Evolutionary conservation across 92 coral and sea anemone genomes (phyloP), one percentile per base, ranked within the genome.

Genomic region (Epizoanthus scotinus): DNA sequence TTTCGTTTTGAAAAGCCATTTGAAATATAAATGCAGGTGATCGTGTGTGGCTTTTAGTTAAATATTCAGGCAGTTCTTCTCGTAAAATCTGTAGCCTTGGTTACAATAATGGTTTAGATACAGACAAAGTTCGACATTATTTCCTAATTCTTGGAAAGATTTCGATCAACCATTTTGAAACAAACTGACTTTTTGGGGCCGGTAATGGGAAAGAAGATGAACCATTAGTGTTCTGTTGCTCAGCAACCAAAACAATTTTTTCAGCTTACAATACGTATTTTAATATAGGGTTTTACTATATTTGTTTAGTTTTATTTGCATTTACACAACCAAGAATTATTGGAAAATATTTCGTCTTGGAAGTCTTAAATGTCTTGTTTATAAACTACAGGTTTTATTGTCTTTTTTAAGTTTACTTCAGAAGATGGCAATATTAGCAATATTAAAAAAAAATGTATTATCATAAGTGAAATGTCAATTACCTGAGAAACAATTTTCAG

Each of bases 221-320:
- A 29, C 20, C 67, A 26, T 15, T 25, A 26, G 67, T 1, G 36
- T 6, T 24, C 29, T 24, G n/a, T 0, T 18, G 27, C 65, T n/a
- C 0, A 60, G 14, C 52, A n/a, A 60, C 27, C 28, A 14, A 60
- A 12, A 25, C 15, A 27, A 15, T 64, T 8, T 64, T 12, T 64
- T 9, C 9, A 17, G 6, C 36, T 14, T 19, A 8, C 70, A 28
- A 25, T 5, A 64, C 19, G n/a, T n/a, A 64, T 64, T 64, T 22
- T n/a, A 15, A 34, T 27, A 14, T n/a, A n/a, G n/a, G n/a, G n/a
- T n/a, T n/a, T 64, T 27, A 27, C 29, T 26, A 28, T 14, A 29
- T 64, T 64, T 64, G 40, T 22, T 9, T 62, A 62, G 36, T 64
- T 14, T 14, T 64, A 64, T 64, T 64, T 64, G 24, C 44, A 27